Base-by-base conservation (phyloP, 2,797 vertebrate genomes). In the Phrynocephalus forsythii region DNA sequence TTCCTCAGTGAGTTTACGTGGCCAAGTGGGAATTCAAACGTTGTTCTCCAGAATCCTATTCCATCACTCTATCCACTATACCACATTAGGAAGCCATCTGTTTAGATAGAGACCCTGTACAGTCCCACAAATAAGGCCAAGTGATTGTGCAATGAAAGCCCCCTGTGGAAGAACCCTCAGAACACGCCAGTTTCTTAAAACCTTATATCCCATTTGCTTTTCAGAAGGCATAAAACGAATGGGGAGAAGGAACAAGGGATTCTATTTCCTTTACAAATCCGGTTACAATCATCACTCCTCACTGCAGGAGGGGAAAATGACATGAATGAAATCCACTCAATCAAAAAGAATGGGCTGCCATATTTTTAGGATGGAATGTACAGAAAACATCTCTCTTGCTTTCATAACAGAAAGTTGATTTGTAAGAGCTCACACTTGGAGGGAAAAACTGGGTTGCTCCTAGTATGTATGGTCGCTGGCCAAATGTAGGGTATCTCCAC, bases 401-500 rank as follows among this genome's bases (percentile, higher is more conserved):
- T 56, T 56, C 52, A 56, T 9, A 56, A 56, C 83, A 15, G 15
- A 79, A 48, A 79, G 2, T 44, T 56, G n/a, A 3, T 33, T 86
- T 79, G 48, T 13, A 69, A 26, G 38, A 2, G 30, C 67, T 20
- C 6, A 13, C 24, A 4, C 16, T 68, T 85, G 72, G 85, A 84
- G 86, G 87, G 87, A 90, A 86, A 52, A 86, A 69, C 75, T 60
- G 69, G 89, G 85, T 88, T 92, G 6, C 28, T 28, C 52, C 56
- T 50, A 20, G 48, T 88, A 90, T 11, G 82, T 87, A 82, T 84
- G 15, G 76, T 63, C 16, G 63, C 60, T 77, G 92, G 93, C 87
- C 86, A 94, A 94, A 88, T 93, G 94, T 73, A 75, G 92, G 88
- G 16, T 10, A 26, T 38, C 71, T 33, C 2, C 16, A 38, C 33